These are phyloP conservation scores for Alentia gelatinosa DNA, from an alignment of 2,888 invertebrate species.

Conservation along the genomic window DNA sequence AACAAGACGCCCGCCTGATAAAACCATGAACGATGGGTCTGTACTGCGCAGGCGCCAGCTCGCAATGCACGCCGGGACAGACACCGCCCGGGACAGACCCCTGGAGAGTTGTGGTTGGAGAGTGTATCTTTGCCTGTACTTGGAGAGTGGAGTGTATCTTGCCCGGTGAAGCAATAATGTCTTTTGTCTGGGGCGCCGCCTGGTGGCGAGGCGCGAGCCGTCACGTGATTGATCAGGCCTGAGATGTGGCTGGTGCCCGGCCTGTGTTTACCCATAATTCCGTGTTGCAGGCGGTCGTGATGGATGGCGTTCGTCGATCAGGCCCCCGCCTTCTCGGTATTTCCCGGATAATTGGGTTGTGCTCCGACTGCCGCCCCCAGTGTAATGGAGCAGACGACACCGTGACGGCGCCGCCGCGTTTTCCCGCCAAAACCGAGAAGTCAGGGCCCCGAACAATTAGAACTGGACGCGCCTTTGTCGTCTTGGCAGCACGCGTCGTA, in stretches of 20 bases:
- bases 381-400: slow-evolving; percentile 2
- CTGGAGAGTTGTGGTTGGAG: neutral
- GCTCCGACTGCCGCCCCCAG: neutral
- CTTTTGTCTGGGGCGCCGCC: slow-evolving; percentile 24
- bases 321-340: neutral
- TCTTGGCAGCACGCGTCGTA: neutral
- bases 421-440: slow-evolving; percentile 2
- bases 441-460: neutral
- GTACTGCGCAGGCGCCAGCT: neutral
- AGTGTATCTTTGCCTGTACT: neutral
- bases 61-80: neutral
- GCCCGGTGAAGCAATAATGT: slow-evolving; percentile 24
- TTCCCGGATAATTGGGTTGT: slow-evolving; percentile 50
- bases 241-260: neutral
- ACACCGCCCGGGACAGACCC: neutral
- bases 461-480: neutral
- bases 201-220: neutral
- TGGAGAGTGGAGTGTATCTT: neutral
- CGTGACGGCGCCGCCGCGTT: neutral
- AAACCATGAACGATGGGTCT: neutral
- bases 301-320: slow-evolving; percentile 17
- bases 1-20: neutral
- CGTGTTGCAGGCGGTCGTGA: neutral
- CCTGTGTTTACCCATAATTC: slow-evolving; percentile 49
- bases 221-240: slow-evolving; percentile 35